Percentiles rank a stretch among this genome's conserved stretches.
Evolutionary conservation across 2,797 vertebrate genomes (phyloP).

Genomic region (Silurus lanzhouensis): DNA sequence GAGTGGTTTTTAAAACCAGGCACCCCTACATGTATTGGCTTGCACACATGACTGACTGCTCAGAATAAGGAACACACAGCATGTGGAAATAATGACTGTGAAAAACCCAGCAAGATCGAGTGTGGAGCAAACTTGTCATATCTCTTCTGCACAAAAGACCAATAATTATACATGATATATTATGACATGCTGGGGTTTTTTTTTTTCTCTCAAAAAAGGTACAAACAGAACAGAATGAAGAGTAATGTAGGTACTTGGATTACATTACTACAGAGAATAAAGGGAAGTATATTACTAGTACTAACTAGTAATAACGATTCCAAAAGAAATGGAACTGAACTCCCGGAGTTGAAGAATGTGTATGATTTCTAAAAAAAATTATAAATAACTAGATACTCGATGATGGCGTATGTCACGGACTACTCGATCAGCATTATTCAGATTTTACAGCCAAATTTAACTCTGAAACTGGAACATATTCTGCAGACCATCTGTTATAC

Average conservation of each 20-base stretch:
- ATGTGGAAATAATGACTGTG: neutral
- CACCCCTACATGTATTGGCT: neutral
- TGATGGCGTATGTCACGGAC: neutral
- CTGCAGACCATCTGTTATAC: constrained; percentile 65
- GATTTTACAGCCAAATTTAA: constrained; percentile 23
- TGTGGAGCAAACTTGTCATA: neutral
- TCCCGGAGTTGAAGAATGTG: no score
- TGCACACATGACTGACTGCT: neutral
- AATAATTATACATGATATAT: no score
- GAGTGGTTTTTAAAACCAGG: neutral
- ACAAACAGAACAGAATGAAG: neutral
- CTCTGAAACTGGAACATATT: constrained; percentile 56
- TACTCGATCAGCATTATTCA: neutral
- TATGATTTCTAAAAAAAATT: neutral
- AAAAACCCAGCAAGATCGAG: neutral
- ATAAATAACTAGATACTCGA: no score
- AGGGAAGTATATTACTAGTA: no score
- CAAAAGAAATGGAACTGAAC: no score
- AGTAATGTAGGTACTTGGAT: neutral
- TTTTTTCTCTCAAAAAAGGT: neutral
- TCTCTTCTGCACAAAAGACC: neutral
- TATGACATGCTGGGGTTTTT: neutral
- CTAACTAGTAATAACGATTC: no score
- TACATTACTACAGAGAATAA: no score
- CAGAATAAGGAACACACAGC: neutral